phyloP scores from a whole-genome alignment of 1,140 invertebrate genomes.

The Camponotus pennsylvanicus region DNA sequence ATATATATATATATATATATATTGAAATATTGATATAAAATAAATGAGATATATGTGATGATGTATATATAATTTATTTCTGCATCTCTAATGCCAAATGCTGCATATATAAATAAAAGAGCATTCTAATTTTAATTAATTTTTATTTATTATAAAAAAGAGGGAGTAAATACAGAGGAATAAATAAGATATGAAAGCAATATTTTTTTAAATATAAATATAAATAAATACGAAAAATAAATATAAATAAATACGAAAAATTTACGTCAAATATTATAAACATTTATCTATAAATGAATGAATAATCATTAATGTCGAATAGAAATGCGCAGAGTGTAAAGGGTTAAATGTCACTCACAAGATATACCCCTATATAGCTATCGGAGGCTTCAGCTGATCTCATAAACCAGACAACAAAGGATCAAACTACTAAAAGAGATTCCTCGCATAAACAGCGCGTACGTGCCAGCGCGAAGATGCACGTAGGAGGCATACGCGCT shows the following conservation, averaged over 20 bases:
- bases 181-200: background rate
- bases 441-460: conserved; percentile 40
- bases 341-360: background rate
- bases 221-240: background rate
- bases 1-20: background rate
- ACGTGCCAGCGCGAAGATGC: conserved; percentile 35
- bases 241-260: no score
- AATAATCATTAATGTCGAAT: no score
- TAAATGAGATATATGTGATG: background rate
- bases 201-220: background rate
- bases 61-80: background rate
- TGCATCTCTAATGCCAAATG: no score
- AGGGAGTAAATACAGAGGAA: background rate
- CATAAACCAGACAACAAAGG: conserved; percentile 13
- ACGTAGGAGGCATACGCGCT: conserved; percentile 22
- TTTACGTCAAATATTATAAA: no score
- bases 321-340: no score
- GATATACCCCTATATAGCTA: background rate
- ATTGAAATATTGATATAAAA: conserved; percentile 10
- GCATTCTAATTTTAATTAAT: no score
- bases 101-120: no score
- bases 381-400: conserved; percentile 25
- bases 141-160: no score
- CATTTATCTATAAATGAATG: no score
- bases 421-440: conserved; percentile 58